phyloP scores from a whole-genome alignment of 2,113 vertebrate species.

The Cheirogaleus medius region DNA sequence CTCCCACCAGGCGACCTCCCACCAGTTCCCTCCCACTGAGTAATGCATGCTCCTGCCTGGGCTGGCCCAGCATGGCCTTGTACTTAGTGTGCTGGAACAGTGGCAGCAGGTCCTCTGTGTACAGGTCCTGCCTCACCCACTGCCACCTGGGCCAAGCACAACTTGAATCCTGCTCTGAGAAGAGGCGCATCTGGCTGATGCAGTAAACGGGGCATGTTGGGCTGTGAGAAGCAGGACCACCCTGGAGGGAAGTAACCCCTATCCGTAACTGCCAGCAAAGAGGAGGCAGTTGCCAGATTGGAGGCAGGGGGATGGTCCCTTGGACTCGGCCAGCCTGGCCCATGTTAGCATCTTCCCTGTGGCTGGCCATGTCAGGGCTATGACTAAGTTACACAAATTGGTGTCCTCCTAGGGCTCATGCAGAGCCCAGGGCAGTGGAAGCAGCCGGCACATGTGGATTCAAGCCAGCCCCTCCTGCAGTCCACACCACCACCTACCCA shows the following conservation, averaged over 20 bases:
- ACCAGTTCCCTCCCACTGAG: not conserved
- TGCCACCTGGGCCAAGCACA: not conserved
- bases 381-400: not conserved
- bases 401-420: not conserved
- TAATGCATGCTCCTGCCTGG: not conserved
- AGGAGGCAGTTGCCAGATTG: not conserved
- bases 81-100: not conserved
- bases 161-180: not conserved
- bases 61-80: not conserved
- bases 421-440: not conserved
- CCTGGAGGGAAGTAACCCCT: not conserved
- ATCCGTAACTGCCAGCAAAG: not conserved
- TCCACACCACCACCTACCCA: too few relatives aligned
- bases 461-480: not conserved
- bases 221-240: not conserved
- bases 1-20: not conserved
- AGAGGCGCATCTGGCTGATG: not conserved
- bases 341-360: not conserved
- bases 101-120: not conserved
- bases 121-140: not conserved
- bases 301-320: not conserved
- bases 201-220: not conserved
- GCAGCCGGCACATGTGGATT: rapidly evolving
- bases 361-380: not conserved
- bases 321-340: not conserved